Evolutionary conservation across 2,113 vertebrate species (phyloP).

Genomic region (Monopterus albus): DNA sequence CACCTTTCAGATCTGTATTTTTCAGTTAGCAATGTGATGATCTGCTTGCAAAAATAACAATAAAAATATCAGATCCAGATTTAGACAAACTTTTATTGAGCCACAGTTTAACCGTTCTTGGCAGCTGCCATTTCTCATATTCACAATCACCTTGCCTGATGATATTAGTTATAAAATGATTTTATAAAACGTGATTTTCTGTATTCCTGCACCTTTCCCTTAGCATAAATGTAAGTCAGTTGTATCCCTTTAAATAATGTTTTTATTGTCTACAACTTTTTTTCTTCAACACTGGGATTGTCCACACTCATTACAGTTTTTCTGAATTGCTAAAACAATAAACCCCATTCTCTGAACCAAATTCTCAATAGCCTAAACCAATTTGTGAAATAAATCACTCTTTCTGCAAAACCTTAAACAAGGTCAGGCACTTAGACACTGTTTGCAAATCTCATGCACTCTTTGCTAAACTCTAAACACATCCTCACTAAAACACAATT

Average conservation of each 20-base stretch:
- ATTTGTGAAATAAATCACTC: no score
- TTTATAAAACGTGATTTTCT: neutral
- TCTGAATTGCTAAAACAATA: no score
- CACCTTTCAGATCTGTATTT: no score
- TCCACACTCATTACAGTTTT: slow-evolving; percentile 1
- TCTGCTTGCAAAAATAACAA: neutral
- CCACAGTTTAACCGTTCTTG: neutral
- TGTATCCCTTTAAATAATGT: slow-evolving; percentile 11
- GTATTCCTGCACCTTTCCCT: no score
- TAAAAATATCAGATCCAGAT: neutral
- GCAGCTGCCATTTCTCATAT: neutral
- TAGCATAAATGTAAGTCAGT: neutral
- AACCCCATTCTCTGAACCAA: slow-evolving; percentile 10
- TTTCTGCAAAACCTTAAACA: no score
- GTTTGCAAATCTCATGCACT: no score
- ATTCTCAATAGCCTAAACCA: no score
- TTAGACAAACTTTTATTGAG: slow-evolving; percentile 9
- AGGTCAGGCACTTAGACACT: no score
- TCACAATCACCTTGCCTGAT: neutral
- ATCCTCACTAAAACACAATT: no score
- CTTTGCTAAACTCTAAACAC: no score
- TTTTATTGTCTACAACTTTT: slow-evolving; percentile 14
- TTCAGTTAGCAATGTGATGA: neutral
- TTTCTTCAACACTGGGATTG: neutral
- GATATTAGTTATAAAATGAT: slow-evolving; percentile 1